These are phyloP conservation scores for Equus przewalskii DNA, from an alignment of 2,113 vertebrate genomes.

Conservation along the genomic window DNA sequence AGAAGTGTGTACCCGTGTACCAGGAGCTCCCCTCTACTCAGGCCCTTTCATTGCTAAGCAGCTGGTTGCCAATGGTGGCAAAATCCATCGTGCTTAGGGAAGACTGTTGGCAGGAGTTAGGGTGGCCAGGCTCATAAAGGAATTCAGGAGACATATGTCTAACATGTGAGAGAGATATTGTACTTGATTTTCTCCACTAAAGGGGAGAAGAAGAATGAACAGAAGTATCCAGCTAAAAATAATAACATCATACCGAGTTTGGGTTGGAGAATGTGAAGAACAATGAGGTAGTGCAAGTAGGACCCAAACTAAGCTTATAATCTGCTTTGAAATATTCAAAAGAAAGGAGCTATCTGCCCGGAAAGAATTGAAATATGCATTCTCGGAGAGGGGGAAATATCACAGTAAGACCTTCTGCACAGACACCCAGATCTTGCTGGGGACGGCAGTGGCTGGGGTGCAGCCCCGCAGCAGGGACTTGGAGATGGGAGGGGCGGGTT, in stretches of 20 bases:
- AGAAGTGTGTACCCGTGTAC: too few relatives aligned
- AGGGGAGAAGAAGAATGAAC: background rate
- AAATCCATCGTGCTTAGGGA: background rate
- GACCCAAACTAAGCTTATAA: background rate
- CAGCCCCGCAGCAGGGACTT: accelerated
- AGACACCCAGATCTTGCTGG: background rate
- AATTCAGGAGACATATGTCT: background rate
- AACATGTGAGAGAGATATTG: background rate
- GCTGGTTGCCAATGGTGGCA: background rate
- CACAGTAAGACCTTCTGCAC: background rate
- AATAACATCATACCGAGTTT: background rate
- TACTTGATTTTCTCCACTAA: background rate
- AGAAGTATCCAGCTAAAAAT: background rate
- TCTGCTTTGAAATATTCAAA: constrained; percentile 61
- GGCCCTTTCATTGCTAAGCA: background rate
- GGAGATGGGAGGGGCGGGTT: background rate
- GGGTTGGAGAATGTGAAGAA: constrained; percentile 26
- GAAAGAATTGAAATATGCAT: background rate
- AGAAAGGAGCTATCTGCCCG: background rate
- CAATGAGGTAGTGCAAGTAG: background rate
- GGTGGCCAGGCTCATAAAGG: background rate
- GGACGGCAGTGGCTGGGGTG: background rate
- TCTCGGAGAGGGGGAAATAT: background rate
- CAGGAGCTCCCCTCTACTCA: background rate
- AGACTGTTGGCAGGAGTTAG: background rate